Conservation (phyloP, 2,888 invertebrate genomes). For the Acanthacorydalis orientalis region DNA sequence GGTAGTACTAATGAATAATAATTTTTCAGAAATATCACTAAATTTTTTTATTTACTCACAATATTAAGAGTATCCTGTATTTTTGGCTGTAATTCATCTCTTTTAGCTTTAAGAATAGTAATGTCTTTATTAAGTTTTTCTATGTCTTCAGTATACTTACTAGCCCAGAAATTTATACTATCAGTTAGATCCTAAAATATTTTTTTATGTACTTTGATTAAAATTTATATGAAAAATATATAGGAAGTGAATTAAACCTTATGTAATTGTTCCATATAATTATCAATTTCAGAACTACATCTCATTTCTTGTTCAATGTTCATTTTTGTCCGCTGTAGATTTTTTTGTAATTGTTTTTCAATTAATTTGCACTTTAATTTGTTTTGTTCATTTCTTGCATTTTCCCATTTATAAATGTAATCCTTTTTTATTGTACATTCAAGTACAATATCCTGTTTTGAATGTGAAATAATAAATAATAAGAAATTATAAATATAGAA, state of each 20-base stretch:
- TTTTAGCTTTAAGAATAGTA: slow-evolving; percentile 21
- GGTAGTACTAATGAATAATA: neutral
- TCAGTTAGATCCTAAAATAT: no score
- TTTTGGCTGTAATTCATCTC: slow-evolving; percentile 15
- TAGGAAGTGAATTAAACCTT: slow-evolving; percentile 11
- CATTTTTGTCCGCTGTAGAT: slow-evolving; percentile 16
- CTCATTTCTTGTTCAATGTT: slow-evolving; percentile 23
- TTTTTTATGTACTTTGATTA: no score
- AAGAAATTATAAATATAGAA: neutral
- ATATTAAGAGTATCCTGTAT: slow-evolving; percentile 11
- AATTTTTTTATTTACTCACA: slow-evolving; percentile 10
- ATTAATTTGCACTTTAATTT: slow-evolving; percentile 15
- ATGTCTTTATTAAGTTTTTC: slow-evolving; percentile 21
- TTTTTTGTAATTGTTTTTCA: slow-evolving; percentile 16
- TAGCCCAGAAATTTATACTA: slow-evolving; percentile 20
- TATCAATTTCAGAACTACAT: slow-evolving; percentile 21
- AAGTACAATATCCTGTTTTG: slow-evolving; percentile 15
- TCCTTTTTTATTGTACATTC: slow-evolving; percentile 17
- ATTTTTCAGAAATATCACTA: neutral
- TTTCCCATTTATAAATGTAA: slow-evolving; percentile 21
- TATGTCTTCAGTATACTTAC: slow-evolving; percentile 22
- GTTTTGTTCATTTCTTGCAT: slow-evolving; percentile 24
- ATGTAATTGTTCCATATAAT: slow-evolving; percentile 19
- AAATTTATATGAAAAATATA: no score
- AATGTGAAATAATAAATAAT: slow-evolving; percentile 6